Evolutionary conservation across 2,888 invertebrate genomes (phyloP).

Genomic region (Callyntrura sp.): DNA sequence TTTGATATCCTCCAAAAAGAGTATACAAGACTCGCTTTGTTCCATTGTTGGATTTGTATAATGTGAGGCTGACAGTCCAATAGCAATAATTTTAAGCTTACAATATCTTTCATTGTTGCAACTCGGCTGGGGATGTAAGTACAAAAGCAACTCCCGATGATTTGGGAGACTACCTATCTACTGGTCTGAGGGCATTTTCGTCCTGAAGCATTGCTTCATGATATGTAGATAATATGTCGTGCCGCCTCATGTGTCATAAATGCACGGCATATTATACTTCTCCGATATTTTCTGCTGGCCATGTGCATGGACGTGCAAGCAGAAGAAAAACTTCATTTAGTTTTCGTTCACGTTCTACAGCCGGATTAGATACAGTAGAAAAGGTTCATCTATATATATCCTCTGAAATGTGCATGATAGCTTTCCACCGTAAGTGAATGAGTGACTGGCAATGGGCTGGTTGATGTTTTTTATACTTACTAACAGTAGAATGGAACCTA

Average conservation of each 20-base stretch:
- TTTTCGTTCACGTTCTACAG: constrained; percentile 6
- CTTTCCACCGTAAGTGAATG: not conserved
- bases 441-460: constrained; percentile 45
- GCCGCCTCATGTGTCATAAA: constrained; percentile 12
- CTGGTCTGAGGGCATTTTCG: too few relatives aligned
- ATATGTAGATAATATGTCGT: too few relatives aligned
- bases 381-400: not conserved
- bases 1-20: too few relatives aligned
- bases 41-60: too few relatives aligned
- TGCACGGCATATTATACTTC: not conserved
- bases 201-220: too few relatives aligned
- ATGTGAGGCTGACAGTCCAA: not conserved
- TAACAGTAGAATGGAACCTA: not conserved
- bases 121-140: too few relatives aligned
- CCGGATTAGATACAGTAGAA: constrained; percentile 9
- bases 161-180: too few relatives aligned
- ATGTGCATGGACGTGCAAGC: constrained; percentile 44
- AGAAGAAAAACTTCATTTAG: constrained; percentile 11
- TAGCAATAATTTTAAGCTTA: not conserved
- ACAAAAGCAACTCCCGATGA: too few relatives aligned
- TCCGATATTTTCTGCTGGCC: constrained; percentile 26
- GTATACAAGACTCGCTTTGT: not conserved
- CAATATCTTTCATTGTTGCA: not conserved
- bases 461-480: constrained; percentile 53
- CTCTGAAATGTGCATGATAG: not conserved